Evolutionary conservation across 2,888 invertebrate genomes (phyloP), one percentile per base, ranked within the genome.

Genomic region (Baronia brevicornis): DNA sequence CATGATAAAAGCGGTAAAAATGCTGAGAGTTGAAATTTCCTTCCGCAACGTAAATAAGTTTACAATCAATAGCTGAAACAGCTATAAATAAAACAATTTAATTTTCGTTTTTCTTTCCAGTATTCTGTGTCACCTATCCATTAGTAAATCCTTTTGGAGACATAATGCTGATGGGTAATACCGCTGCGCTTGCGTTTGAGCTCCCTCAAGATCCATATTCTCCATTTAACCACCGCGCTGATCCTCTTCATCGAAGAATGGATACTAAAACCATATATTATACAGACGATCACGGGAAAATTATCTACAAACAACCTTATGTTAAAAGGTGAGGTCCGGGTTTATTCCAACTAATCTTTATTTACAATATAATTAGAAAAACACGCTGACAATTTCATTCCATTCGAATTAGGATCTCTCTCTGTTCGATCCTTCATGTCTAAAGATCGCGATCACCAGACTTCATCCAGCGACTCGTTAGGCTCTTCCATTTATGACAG

Each of bases 101-200:
- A 6, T 15, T 6, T 9, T 25, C 1, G 6, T 39, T 39, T 33
- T 37, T 32, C 28, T 28, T 66, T 69, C 3, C 65, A 87, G 88
- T 91, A 41, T 90, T 89, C 54, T 90, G 90, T 55, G 51, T 80
- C 29, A 89, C 90, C 0, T 86, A 86, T 41, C 86, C 87, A 0
- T 77, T 84, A 19, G 55, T 87, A 30, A 56, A 78, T 1, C 44
- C 66, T 1, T 87, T 89, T 2, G 79, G 85, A 0, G 86, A 87
- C 37, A 86, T 88, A 25, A 87, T 91, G 39, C 85, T 91, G 5
- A 78, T 89, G 50, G 93, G 93, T 0, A 84, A 89, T 27, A 93
- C 93, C 0, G 91, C 91, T 1, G 92, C 92, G 0, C 66, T 93
- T 48, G 93, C 93, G 2, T 93, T 90, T 86, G 90, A 92, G 52